These are phyloP conservation scores for Perca fluviatilis DNA, from an alignment of 2,113 vertebrate genomes.

Conservation along the genomic window DNA sequence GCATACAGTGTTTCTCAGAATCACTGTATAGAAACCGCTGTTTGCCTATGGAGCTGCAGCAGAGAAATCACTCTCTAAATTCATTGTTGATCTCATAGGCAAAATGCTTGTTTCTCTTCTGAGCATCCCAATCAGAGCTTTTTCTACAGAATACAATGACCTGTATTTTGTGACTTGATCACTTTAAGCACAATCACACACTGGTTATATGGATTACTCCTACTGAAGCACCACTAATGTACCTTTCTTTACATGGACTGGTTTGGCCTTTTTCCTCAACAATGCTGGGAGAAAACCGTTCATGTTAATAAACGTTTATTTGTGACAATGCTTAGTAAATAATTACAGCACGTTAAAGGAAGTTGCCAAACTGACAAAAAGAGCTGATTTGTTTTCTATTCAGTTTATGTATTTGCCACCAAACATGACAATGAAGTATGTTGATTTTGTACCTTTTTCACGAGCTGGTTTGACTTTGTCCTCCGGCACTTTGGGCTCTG, in stretches of 20 bases:
- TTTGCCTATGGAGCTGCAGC: conserved; percentile 10
- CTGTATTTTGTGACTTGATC: background rate
- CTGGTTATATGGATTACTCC: background rate
- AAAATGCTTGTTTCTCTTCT: conserved; percentile 9
- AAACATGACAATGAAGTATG: background rate
- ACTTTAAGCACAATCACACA: background rate
- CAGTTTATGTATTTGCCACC: background rate
- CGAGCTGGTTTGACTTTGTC: conserved; percentile 58
- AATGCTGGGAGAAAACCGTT: conserved; percentile 14
- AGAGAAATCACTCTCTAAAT: background rate
- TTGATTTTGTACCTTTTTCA: conserved; percentile 51
- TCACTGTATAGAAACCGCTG: background rate
- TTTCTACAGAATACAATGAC: background rate
- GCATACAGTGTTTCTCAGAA: background rate
- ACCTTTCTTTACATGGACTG: conserved; percentile 38
- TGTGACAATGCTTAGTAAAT: background rate
- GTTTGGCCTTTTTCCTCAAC: conserved; percentile 34
- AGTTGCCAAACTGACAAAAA: background rate
- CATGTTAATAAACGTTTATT: background rate
- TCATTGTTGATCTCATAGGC: background rate
- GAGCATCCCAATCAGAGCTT: background rate
- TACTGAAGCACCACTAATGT: conserved; percentile 3
- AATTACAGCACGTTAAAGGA: background rate
- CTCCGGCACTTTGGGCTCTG: conserved; percentile 56
- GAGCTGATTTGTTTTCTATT: background rate